These are phyloP conservation scores for Drosophila maculinotata DNA, from an alignment of 2,888 invertebrate genomes.

Conservation along the genomic window DNA sequence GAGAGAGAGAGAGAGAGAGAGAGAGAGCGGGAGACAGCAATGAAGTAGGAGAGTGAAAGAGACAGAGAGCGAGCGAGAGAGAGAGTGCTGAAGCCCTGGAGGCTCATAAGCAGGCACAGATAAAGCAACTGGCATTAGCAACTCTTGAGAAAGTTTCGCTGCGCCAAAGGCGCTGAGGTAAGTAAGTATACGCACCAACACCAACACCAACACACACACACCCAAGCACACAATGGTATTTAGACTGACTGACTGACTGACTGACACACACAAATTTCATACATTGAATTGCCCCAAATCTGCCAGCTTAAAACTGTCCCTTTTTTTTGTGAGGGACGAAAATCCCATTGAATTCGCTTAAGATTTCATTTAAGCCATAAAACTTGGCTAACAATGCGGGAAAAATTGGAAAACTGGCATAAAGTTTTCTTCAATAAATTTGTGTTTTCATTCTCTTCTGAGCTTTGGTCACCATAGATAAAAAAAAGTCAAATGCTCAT, in stretches of 20 bases:
- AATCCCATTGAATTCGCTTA: slow-evolving; percentile 26
- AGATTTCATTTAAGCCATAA: too few relatives aligned
- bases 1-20: not conserved
- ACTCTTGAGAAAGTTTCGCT: slow-evolving; percentile 72
- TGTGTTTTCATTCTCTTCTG: too few relatives aligned
- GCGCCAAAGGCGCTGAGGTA: slow-evolving; percentile 57
- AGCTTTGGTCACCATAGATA: too few relatives aligned
- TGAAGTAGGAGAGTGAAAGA: too few relatives aligned
- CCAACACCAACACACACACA: not conserved
- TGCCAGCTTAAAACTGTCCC: not conserved
- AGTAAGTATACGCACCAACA: slow-evolving; percentile 19
- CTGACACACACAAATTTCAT: slow-evolving; percentile 45
- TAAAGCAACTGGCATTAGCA: slow-evolving; percentile 72
- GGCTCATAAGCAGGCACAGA: slow-evolving; percentile 61
- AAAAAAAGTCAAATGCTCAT: slow-evolving; percentile 13
- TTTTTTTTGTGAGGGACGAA: not conserved
- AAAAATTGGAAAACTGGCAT: too few relatives aligned
- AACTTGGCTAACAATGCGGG: too few relatives aligned
- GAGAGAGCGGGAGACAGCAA: not conserved
- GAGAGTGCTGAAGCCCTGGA: slow-evolving; percentile 54
- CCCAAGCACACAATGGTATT: not conserved
- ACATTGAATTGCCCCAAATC: slow-evolving; percentile 32
- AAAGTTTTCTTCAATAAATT: too few relatives aligned
- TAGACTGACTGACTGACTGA: slow-evolving; percentile 6
- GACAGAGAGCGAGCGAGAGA: slow-evolving; percentile 1